Evolutionary conservation across 2,113 vertebrate species (phyloP), one percentile per base, ranked within the genome.

Genomic region (Lycaon pictus): DNA sequence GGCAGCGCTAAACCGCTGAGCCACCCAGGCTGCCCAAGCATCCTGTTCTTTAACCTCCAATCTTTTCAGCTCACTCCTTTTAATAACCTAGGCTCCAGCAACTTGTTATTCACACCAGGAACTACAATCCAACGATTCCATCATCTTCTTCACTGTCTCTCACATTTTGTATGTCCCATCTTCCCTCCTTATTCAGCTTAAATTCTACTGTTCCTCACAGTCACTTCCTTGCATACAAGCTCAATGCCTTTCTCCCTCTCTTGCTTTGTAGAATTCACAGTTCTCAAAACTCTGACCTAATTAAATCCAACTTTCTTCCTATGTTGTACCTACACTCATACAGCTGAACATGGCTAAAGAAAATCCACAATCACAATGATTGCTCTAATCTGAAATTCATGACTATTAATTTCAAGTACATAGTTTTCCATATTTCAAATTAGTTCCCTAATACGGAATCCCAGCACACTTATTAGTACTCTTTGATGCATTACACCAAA

Each of bases 341-440:
- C 32, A 77, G 60, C 74, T 25, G 27, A 93, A 63, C 25, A 58
- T 32, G 55, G 35, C 55, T 89, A 23, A 89, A 72, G 63, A 88
- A 96, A 89, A 90, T 27, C 11, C 43, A 63, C 11, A 90, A 55
- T 4, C 63, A 91, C 56, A 65, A 9, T 32, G 82, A 86, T 27
- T 51, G 25, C n/a, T 65, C 43, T 87, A 53, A 89, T 23, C 48
- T 81, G 56, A 96, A 94, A 96, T 74, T 86, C 48, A 86, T 22
- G 48, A 71, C 60, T 58, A 84, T n/a, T 25, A 58, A 80, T 19
- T 20, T 80, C 63, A 96, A 86, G 43, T 63, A 91, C 15, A 23
- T 23, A 82, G n/a, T 81, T 87, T 96, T 94, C 82, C 86, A 35
- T 74, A 90, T 32, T 94, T 91, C 88, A 91, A 35, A 86, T 71